Evolutionary conservation across 1,140 invertebrate species (phyloP).

Genomic region (Aphelinus certus): DNA sequence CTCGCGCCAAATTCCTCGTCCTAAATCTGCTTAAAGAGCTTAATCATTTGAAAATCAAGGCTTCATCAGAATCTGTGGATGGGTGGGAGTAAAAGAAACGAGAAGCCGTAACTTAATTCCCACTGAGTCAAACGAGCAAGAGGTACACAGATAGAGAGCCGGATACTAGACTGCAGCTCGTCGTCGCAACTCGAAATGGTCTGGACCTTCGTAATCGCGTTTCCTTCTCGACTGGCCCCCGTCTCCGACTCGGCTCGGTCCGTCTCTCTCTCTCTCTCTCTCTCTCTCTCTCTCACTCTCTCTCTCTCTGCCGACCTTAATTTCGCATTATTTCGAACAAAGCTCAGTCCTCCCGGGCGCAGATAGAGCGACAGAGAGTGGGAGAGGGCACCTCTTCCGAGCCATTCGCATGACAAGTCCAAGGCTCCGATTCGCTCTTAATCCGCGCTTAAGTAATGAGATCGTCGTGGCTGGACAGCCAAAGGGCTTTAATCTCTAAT

Average conservation of each 20-base stretch:
- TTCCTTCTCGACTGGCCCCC: neutral
- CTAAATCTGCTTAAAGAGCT: too few species aligned
- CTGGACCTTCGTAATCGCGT: conserved; percentile 1
- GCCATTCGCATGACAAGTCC: conserved; percentile 27
- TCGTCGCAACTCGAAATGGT: neutral
- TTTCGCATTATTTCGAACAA: conserved; percentile 37
- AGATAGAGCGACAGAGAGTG: neutral
- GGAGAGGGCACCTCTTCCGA: neutral
- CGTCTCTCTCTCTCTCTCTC: neutral
- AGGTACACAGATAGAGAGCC: too few species aligned
- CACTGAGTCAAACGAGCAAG: conserved; percentile 41
- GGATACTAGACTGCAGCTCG: too few species aligned
- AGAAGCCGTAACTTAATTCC: too few species aligned
- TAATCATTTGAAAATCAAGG: too few species aligned
- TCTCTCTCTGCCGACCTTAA: conserved; percentile 27
- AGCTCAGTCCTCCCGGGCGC: conserved; percentile 18
- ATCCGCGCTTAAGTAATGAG: conserved; percentile 44
- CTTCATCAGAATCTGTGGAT: too few species aligned
- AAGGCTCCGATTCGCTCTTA: conserved; percentile 30
- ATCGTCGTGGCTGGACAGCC: conserved; percentile 30
- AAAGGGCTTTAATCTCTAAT: conserved; percentile 37
- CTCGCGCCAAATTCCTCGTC: too few species aligned
- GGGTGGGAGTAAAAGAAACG: too few species aligned
- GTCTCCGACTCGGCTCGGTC: conserved; percentile 14
- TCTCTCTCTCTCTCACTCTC: conserved; percentile 14